Conservation (phyloP, 2,888 invertebrate genomes). For the Hanleya hanleyi region DNA sequence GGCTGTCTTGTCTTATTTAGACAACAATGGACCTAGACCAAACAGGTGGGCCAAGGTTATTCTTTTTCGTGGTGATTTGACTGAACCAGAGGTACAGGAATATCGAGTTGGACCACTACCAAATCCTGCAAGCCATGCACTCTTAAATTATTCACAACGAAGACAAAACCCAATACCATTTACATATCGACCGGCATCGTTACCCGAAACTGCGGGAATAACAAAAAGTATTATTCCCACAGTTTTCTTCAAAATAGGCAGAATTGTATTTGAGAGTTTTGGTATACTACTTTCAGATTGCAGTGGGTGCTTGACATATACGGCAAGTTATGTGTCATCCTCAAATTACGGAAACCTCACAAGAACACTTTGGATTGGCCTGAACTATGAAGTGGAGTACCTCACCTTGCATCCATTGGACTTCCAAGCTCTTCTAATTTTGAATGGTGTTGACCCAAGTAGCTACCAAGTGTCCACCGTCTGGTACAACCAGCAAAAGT, state of each 20-base stretch:
- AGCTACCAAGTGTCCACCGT: conserved; percentile 35
- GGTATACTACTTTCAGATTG: conserved; percentile 26
- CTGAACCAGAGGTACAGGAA: conserved; percentile 44
- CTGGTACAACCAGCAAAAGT: conserved; percentile 40
- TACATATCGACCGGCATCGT: conserved; percentile 29
- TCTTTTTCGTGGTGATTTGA: conserved; percentile 34
- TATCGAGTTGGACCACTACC: conserved; percentile 51
- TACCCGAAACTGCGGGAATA: conserved; percentile 20
- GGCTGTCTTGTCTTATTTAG: conserved; percentile 39
- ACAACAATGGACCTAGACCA: conserved; percentile 36
- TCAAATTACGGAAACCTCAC: conserved; percentile 15
- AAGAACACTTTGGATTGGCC: conserved; percentile 39
- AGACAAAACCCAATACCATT: conserved; percentile 31
- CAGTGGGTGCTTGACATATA: conserved; percentile 31
- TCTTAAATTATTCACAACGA: conserved; percentile 16
- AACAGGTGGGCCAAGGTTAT: conserved; percentile 46
- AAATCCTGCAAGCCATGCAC: conserved; percentile 35
- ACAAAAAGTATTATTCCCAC: conserved; percentile 14
- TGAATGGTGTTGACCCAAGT: conserved; percentile 18
- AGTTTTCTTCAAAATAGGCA: conserved; percentile 21
- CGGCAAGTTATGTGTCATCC: conserved; percentile 19
- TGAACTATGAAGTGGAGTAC: conserved; percentile 40
- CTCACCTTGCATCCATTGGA: conserved; percentile 47
- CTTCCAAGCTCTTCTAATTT: conserved; percentile 44
- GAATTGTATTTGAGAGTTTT: conserved; percentile 30